These are phyloP conservation scores for Phacellophora camtschatica DNA, from an alignment of 30 jellyfish, hydroid and myxozoan genomes.

Conservation along the genomic window DNA sequence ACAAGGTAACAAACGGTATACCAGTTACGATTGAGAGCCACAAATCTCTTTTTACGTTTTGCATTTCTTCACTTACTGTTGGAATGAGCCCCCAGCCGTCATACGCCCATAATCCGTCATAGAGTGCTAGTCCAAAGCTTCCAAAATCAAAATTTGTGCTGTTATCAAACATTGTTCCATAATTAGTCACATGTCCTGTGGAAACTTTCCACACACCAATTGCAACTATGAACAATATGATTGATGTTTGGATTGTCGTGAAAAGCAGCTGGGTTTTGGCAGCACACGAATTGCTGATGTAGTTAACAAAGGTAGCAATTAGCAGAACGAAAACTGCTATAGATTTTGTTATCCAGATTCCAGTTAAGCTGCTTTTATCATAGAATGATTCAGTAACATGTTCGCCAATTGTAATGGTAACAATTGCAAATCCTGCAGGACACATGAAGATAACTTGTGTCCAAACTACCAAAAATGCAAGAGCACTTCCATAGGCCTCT, in stretches of 20 bases:
- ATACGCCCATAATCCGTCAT: slow-evolving; percentile 10
- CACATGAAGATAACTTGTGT: background rate
- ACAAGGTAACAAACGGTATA: slow-evolving; percentile 1
- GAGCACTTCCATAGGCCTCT: background rate
- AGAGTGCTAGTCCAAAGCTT: slow-evolving; percentile 5
- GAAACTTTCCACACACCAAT: slow-evolving; percentile 26
- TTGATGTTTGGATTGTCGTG: background rate
- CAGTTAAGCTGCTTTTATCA: background rate
- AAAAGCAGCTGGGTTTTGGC: background rate
- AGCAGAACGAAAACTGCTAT: background rate
- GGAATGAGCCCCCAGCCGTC: slow-evolving; percentile 10
- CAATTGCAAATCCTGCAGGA: background rate
- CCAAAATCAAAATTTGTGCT: background rate
- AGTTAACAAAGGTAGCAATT: background rate
- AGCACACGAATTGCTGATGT: background rate
- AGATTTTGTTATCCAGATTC: background rate
- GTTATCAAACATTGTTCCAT: background rate
- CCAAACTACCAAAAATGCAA: slow-evolving; percentile 7
- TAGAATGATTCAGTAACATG: background rate
- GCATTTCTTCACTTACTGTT: background rate
- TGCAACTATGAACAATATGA: background rate
- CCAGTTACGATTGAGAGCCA: slow-evolving; percentile 3
- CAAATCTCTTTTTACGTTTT: background rate
- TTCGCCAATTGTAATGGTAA: background rate
- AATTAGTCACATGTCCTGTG: background rate